Conservation (phyloP, 2,888 invertebrate species). For the Pristionchus mayeri region DNA sequence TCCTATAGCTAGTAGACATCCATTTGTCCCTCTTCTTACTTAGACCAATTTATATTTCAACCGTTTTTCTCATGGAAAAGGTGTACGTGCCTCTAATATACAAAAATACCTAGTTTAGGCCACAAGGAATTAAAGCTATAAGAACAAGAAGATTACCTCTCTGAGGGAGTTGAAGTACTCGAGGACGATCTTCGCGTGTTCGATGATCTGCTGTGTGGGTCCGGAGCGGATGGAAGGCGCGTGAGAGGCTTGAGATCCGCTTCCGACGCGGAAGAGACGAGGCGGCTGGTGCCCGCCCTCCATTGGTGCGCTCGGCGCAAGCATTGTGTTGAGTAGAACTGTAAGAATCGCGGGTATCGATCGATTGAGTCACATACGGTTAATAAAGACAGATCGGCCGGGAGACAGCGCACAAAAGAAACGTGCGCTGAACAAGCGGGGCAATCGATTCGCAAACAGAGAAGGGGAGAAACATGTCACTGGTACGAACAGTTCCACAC, state of each 20-base stretch:
- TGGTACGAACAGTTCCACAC: not conserved
- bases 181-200: conserved; percentile 34
- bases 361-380: not conserved
- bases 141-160: not conserved
- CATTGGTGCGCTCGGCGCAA: not conserved
- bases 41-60: too few species aligned
- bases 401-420: not conserved
- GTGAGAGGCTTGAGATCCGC: too few species aligned
- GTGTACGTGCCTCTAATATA: not conserved
- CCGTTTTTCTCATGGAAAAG: too few species aligned
- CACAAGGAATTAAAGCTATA: not conserved
- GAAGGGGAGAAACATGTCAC: not conserved
- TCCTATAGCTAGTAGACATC: too few species aligned
- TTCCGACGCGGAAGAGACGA: not conserved
- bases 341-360: not conserved
- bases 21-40: too few species aligned
- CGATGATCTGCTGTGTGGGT: not conserved
- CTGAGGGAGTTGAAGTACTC: conserved; percentile 39
- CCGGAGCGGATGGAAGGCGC: not conserved
- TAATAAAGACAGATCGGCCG: not conserved
- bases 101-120: not conserved
- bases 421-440: conserved; percentile 14
- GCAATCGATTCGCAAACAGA: conserved; percentile 8
- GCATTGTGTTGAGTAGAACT: conserved; percentile 8
- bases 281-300: not conserved